phyloP scores from a whole-genome alignment of 1,140 invertebrate species.

The Teleogryllus occipitalis region DNA sequence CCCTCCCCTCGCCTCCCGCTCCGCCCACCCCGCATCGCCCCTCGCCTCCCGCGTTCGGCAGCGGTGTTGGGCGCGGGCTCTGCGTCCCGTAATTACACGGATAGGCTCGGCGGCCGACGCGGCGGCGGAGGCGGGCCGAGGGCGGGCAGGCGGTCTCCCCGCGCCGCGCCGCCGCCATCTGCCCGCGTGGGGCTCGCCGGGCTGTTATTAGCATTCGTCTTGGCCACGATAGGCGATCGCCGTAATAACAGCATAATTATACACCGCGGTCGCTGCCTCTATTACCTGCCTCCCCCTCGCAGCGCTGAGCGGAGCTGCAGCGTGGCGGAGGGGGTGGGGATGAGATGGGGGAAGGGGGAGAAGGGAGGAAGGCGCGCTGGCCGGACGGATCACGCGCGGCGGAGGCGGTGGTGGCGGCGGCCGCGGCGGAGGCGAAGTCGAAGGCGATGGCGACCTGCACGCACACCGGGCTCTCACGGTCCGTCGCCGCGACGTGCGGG shows the following conservation, averaged over 20 bases:
- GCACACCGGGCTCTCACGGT: background rate
- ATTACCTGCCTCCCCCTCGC: background rate
- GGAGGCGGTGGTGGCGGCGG: no score
- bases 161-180: background rate
- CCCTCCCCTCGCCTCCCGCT: no score
- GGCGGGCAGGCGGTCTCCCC: no score
- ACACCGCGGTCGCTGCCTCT: background rate
- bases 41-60: no score
- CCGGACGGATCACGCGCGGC: background rate
- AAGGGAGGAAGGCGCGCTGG: background rate
- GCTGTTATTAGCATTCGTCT: background rate
- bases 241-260: constrained; percentile 5
- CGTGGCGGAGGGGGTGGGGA: background rate
- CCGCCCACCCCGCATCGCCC: no score
- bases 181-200: background rate
- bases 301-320: background rate
- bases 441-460: background rate
- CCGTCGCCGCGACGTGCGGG: background rate
- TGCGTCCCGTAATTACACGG: no score
- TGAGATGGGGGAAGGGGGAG: background rate
- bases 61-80: no score
- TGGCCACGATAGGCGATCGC: background rate
- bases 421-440: background rate
- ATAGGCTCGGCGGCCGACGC: no score
- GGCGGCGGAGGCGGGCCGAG: no score